Conservation (phyloP, 2,797 vertebrate genomes). For the Tachyglossus aculeatus region DNA sequence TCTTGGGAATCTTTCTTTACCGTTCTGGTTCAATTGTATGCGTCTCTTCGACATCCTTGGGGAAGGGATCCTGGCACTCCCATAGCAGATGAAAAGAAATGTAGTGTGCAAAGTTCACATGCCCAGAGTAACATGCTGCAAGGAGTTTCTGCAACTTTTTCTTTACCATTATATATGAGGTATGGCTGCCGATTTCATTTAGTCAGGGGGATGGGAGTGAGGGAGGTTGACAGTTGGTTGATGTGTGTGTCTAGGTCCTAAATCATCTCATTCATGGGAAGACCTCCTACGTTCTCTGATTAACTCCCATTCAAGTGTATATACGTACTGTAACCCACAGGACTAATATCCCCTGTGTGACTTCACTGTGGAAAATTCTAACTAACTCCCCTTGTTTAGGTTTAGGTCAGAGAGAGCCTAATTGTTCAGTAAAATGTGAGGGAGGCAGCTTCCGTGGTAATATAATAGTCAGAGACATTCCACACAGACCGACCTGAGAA, state of each 20-base stretch:
- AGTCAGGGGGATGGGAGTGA: slow-evolving; percentile 22
- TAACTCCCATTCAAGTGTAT: slow-evolving; percentile 14
- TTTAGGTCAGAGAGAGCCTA: too few relatives aligned
- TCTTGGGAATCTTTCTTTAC: background rate
- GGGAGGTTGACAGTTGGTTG: slow-evolving; percentile 52
- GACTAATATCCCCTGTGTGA: background rate
- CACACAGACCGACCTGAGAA: too few relatives aligned
- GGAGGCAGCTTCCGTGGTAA: too few relatives aligned
- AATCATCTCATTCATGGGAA: slow-evolving; percentile 49
- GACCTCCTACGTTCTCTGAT: slow-evolving; percentile 41
- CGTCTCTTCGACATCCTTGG: background rate
- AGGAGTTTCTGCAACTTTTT: slow-evolving; percentile 10
- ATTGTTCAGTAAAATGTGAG: too few relatives aligned
- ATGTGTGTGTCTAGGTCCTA: slow-evolving; percentile 31
- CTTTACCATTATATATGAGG: slow-evolving; percentile 19
- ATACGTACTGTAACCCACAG: slow-evolving; percentile 22
- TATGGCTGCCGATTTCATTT: slow-evolving; percentile 2
- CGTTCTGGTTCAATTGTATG: slow-evolving; percentile 16
- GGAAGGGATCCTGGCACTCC: background rate
- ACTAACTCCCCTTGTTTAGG: background rate
- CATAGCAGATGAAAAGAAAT: background rate
- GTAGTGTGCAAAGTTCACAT: background rate
- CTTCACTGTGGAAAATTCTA: too few relatives aligned
- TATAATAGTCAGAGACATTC: too few relatives aligned
- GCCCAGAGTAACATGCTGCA: background rate